A percentile compares a stretch with the other conserved stretches of the same genome.
Conservation (phyloP, 2,113 vertebrate genomes). For the Varanus komodoensis region DNA sequence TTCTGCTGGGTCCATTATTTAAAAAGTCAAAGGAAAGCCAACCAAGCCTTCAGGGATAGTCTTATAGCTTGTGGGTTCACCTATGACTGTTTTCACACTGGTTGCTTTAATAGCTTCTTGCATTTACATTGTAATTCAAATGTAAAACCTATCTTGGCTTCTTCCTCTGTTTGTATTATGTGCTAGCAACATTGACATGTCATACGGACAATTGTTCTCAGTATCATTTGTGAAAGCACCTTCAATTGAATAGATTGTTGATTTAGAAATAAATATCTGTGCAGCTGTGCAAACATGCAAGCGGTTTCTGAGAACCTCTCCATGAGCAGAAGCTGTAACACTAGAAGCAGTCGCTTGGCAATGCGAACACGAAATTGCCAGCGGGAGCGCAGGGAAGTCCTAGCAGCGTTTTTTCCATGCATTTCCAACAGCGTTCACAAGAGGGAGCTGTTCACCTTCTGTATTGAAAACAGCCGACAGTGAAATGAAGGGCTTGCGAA, state of each 20-base stretch:
- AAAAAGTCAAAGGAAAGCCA: not conserved
- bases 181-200: not conserved
- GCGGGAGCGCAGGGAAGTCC: not conserved
- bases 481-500: not conserved
- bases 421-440: constrained; percentile 1
- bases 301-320: not conserved
- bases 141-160: not conserved
- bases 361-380: not conserved
- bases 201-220: not conserved
- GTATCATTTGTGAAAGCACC: not conserved
- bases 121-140: not conserved
- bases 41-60: not conserved
- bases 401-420: not conserved
- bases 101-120: not conserved
- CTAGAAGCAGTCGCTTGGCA: not conserved
- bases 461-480: not conserved
- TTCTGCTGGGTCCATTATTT: not conserved
- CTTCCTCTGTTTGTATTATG: not conserved
- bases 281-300: not conserved
- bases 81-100: not conserved
- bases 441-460: constrained; percentile 22
- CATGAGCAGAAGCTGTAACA: not conserved
- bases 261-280: not conserved
- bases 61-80: not conserved
- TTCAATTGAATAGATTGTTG: not conserved